phyloP scores from a whole-genome alignment of 1,140 invertebrate genomes.

The Drosophila sp. region DNA sequence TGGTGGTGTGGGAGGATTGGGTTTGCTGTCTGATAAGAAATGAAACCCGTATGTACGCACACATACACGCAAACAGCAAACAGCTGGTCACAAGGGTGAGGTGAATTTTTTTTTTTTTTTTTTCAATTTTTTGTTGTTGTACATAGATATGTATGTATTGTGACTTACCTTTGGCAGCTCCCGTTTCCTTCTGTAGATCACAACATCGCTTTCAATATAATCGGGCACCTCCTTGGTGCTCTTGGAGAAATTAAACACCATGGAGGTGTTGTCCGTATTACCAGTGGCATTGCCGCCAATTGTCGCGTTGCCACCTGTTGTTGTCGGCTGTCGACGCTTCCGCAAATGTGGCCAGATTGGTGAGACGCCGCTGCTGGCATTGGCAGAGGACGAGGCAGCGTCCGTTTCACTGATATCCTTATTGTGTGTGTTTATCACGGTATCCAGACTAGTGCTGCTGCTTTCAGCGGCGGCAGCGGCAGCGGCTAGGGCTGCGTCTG shows the following conservation, averaged over 20 bases:
- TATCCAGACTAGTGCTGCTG: constrained; percentile 67
- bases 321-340: constrained; percentile 56
- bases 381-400: constrained; percentile 85
- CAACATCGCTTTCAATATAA: constrained; percentile 95
- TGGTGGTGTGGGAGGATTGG: not conserved
- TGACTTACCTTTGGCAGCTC: constrained; percentile 89
- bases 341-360: constrained; percentile 71
- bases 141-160: no score
- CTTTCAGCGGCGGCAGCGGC: constrained; percentile 34
- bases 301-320: constrained; percentile 11
- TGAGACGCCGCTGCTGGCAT: constrained; percentile 72
- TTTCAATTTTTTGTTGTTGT: no score
- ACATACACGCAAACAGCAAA: constrained; percentile 1
- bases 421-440: constrained; percentile 67
- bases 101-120: no score
- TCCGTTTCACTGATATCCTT: constrained; percentile 83
- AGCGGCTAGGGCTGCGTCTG: constrained; percentile 67
- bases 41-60: constrained; percentile 13
- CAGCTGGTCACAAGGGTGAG: constrained; percentile 14
- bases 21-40: constrained; percentile 35
- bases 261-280: constrained; percentile 86
- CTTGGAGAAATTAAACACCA: constrained; percentile 94
- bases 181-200: constrained; percentile 88
- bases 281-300: constrained; percentile 55
- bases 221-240: constrained; percentile 93